Percentiles rank a stretch among this genome's conserved stretches.
These are phyloP conservation scores for Muscicapa adusta DNA, from an alignment of 2,113 vertebrate genomes.

Conservation along the genomic window DNA sequence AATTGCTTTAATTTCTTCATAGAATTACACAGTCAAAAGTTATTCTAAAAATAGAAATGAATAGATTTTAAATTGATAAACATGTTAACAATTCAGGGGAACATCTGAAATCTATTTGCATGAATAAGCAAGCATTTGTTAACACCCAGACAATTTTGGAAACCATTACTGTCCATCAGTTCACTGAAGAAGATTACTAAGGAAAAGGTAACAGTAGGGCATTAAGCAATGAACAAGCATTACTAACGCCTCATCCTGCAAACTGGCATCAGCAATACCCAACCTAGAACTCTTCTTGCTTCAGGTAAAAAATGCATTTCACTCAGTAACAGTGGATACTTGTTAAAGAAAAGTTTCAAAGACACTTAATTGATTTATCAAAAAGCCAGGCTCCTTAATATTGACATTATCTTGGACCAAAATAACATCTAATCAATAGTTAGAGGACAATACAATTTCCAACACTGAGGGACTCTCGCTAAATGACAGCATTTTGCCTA, in stretches of 20 bases:
- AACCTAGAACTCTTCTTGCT: neutral
- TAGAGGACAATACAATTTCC: neutral
- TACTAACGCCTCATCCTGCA: neutral
- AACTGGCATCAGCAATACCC: neutral
- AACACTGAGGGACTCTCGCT: neutral
- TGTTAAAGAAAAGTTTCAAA: neutral
- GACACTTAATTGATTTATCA: neutral
- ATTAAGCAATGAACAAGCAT: neutral
- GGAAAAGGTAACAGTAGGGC: neutral
- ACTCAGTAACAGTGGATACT: neutral
- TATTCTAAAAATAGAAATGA: neutral
- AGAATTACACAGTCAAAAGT: neutral
- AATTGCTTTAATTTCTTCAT: neutral
- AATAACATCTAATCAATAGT: slow-evolving; percentile 2
- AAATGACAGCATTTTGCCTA: neutral
- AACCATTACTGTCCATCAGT: neutral
- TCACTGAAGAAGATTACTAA: neutral
- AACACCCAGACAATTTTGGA: neutral
- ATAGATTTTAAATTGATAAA: neutral
- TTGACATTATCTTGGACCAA: neutral
- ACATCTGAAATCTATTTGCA: neutral
- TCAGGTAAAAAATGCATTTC: neutral
- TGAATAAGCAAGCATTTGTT: neutral
- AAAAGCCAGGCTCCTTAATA: neutral
- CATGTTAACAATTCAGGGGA: neutral